Evolutionary conservation across 2,888 invertebrate species (phyloP), one percentile per base, ranked within the genome.

Genomic region (Agrochola macilenta): DNA sequence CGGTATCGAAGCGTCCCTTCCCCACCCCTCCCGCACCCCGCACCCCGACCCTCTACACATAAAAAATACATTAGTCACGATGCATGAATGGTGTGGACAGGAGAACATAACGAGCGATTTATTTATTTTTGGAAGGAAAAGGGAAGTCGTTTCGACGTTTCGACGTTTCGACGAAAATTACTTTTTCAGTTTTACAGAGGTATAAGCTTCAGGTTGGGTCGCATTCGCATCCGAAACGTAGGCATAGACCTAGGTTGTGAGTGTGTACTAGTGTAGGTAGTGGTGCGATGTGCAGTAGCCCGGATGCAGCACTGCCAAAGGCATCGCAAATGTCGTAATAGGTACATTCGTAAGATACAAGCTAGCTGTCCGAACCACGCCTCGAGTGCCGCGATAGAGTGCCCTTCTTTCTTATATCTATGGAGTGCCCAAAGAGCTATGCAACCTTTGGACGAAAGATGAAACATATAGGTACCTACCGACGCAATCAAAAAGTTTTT

Each of bases 21-120:
- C 52, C 9, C 74, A 0, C n/a, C 5, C 26, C 23, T 11, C 14
- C 11, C 46, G 5, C 57, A 0, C 2, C 54, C 64, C 52, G 14
- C 65, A 30, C 49, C 20, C 46, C 30, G 17, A 30, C 57, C 23
- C 63, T 20, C 63, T 76, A 69, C 70, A 77, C 80, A 87, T 86
- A 81, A 86, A 79, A 84, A 78, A 80, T 79, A 84, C 88, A 87
- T 88, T 86, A 88, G 70, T 87, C 88, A 86, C 73, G 78, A 74
- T 71, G 79, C 79, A 77, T 86, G 87, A 88, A 86, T 88, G 87
- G 78, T 73, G 74, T 46, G 72, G 82, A 84, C 87, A 88, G 76
- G 60, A 75, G 74, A 52, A 75, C 71, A 79, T 84, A 82, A 84
- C 82, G 74, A 84, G 61, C 63, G 80, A 79, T 79, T 79, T 70